A percentile compares a stretch with the other conserved stretches of the same genome.
These are phyloP conservation scores for Drosophila merina DNA, from an alignment of 2,888 invertebrate genomes.

Conservation along the genomic window DNA sequence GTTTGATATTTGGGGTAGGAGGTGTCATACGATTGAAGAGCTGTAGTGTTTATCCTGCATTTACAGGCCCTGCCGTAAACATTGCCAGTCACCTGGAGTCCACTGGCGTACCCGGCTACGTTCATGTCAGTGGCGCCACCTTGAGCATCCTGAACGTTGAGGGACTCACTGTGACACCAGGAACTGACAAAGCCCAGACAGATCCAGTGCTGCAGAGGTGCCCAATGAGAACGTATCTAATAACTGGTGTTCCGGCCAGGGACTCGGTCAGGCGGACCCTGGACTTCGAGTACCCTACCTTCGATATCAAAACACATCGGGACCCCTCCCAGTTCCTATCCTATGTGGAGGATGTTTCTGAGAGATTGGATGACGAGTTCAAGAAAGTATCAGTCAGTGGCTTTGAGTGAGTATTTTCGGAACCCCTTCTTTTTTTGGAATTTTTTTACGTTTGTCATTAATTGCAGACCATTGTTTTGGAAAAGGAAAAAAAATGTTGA, in stretches of 20 bases:
- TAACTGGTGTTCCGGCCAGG: slow-evolving; percentile 81
- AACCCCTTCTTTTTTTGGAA: too few species aligned
- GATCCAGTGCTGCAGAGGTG: slow-evolving; percentile 88
- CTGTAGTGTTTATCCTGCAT: too few species aligned
- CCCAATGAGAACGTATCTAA: slow-evolving; percentile 91
- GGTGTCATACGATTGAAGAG: not conserved
- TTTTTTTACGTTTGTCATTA: too few species aligned
- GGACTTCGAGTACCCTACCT: not conserved
- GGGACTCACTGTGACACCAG: slow-evolving; percentile 86
- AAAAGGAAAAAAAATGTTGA: not conserved
- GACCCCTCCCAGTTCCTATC: not conserved
- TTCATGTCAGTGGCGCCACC: slow-evolving; percentile 93
- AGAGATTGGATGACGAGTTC: slow-evolving; percentile 86
- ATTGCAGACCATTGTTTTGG: too few species aligned
- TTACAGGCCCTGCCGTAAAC: slow-evolving; percentile 89
- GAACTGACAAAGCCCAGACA: slow-evolving; percentile 84
- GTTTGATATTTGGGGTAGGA: slow-evolving; percentile 95
- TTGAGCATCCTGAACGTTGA: slow-evolving; percentile 86
- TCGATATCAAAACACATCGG: not conserved
- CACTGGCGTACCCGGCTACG: slow-evolving; percentile 94
- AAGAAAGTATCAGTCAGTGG: slow-evolving; percentile 92
- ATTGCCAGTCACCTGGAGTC: slow-evolving; percentile 98
- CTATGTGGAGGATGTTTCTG: not conserved
- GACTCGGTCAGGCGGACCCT: not conserved
- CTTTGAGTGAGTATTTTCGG: slow-evolving; percentile 85